Conservation (phyloP, 2,113 vertebrate species). For the Dromiciops gliroides region DNA sequence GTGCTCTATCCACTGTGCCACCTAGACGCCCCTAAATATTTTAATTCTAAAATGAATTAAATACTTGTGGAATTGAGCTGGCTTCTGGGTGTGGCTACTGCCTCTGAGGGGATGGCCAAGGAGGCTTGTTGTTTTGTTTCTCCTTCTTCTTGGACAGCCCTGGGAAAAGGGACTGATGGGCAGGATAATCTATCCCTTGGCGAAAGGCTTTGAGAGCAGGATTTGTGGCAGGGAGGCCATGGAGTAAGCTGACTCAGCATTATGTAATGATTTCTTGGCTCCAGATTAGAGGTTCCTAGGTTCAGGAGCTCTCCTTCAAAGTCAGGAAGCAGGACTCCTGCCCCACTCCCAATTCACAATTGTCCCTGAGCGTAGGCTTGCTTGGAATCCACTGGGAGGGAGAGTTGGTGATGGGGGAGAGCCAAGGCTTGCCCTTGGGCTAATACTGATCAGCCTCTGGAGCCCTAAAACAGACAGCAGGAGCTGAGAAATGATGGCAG, state of each 20-base stretch:
- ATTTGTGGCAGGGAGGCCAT: conserved; percentile 4
- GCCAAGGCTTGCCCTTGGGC: background rate
- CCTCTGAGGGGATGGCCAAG: background rate
- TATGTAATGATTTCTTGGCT: conserved; percentile 37
- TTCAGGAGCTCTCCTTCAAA: background rate
- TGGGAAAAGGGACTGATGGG: conserved; percentile 31
- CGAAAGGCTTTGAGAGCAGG: conserved; percentile 36
- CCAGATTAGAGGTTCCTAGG: conserved; percentile 34
- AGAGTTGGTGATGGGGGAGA: background rate
- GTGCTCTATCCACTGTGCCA: no score
- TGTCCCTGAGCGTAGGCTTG: background rate
- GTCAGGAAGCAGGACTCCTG: conserved; percentile 37
- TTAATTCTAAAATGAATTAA: background rate
- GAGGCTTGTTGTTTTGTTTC: conserved; percentile 4
- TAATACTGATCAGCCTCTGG: background rate
- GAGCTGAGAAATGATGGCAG: background rate
- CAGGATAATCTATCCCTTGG: background rate
- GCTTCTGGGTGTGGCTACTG: background rate
- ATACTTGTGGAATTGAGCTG: background rate
- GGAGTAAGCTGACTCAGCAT: conserved; percentile 51
- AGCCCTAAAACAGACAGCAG: no score
- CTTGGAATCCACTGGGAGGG: background rate
- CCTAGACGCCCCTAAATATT: no score
- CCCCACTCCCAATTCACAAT: background rate
- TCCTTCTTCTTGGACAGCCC: conserved; percentile 42